These are phyloP conservation scores for Laothoe populi DNA, from an alignment of 2,888 invertebrate genomes.

Conservation along the genomic window DNA sequence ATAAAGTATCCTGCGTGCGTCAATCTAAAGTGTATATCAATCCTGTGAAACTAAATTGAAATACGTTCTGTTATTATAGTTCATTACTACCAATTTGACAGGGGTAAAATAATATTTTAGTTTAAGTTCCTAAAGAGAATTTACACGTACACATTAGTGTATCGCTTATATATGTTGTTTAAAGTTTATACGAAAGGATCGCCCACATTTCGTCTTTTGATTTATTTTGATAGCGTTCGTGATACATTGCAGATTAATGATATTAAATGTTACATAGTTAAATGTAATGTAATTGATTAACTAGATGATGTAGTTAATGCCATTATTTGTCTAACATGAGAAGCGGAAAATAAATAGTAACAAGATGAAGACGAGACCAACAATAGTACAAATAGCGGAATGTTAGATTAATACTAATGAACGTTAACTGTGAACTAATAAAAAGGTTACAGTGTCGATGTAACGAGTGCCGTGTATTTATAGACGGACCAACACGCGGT, in stretches of 20 bases:
- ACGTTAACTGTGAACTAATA: constrained; percentile 53
- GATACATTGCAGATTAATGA: constrained; percentile 30
- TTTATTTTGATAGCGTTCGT: constrained; percentile 14
- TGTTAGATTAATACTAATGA: constrained; percentile 24
- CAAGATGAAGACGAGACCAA: constrained; percentile 16
- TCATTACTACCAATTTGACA: no score
- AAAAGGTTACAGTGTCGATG: constrained; percentile 67
- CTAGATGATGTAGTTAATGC: background rate
- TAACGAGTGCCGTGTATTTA: constrained; percentile 67
- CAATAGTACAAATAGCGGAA: constrained; percentile 34
- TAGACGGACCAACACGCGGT: constrained; percentile 75
- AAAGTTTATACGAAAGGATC: constrained; percentile 14
- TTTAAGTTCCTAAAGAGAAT: no score
- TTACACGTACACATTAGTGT: constrained; percentile 5
- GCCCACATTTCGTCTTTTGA: constrained; percentile 3
- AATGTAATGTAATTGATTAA: background rate
- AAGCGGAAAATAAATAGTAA: background rate
- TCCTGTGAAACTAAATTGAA: no score
- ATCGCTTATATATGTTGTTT: constrained; percentile 19
- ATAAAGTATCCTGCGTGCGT: no score
- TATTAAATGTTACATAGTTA: background rate
- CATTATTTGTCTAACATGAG: background rate
- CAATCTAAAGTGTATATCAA: no score
- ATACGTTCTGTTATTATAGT: no score
- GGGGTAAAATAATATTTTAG: no score